Evolutionary conservation across 2,888 invertebrate genomes (phyloP), one percentile per base, ranked within the genome.

Genomic region (Monoplex corrugatus): DNA sequence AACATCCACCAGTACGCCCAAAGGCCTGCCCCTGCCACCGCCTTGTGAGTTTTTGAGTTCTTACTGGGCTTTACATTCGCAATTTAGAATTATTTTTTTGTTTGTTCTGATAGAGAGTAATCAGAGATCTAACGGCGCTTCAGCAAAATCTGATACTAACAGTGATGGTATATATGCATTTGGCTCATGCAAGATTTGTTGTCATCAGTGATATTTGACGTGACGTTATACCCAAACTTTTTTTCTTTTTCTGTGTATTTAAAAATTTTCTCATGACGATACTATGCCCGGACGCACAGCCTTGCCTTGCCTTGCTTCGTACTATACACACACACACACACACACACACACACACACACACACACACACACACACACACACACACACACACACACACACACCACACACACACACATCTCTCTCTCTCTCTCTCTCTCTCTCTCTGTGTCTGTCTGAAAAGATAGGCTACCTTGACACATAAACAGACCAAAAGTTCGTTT

Each of bases 1-100:
- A 78, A 78, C 43, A 78, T 78, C 40, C 78, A 78, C 43, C 40
- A 43, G 23, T 78, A 78, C 43, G 78, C 40, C 43, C 78, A 78
- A 43, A 78, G 43, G n/a, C 78, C 78, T 28, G 43, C 43, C 5
- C 78, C 78, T 40, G 78, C 78, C 78, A 78, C 78, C 0, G 28
- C 23, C 23, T 40, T 43, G 78, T 78, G 40, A 78, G 78, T 78
- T 6, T 40, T 23, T 72, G 0, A 32, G 6, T 35, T 35, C 35
- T 35, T 35, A 32, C 35, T 8, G 6, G n/a, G n/a, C n/a, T n/a
- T n/a, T n/a, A n/a, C n/a, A n/a, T n/a, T n/a, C n/a, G n/a, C n/a
- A n/a, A n/a, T n/a, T n/a, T n/a, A n/a, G n/a, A n/a, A n/a, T n/a
- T n/a, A n/a, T n/a, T n/a, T n/a, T n/a, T n/a, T n/a, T n/a, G n/a